Evolutionary conservation across 2,113 vertebrate species (phyloP), one percentile per base, ranked within the genome.

Genomic region (Jaculus jaculus): DNA sequence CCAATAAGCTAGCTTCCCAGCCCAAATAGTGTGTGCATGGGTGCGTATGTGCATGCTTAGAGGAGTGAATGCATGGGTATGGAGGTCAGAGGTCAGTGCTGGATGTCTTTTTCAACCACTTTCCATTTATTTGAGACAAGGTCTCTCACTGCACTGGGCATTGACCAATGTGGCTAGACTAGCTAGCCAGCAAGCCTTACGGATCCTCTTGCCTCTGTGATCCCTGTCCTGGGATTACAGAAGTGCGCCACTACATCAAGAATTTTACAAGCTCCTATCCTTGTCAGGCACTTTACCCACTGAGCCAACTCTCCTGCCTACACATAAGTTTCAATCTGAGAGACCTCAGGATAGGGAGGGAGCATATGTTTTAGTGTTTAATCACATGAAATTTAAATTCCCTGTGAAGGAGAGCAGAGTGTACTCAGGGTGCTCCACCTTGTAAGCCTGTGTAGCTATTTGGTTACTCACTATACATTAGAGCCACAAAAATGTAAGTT

Each of bases 391-490:
- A 87, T 20, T 58, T 39, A 78, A 89, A 51, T 42, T 73, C 47
- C 72, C 37, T 91, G 73, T 24, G 74, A 30, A 94, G 78, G 69
- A 91, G 30, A 92, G 21, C 51, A 88, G 83, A 42, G 28, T 66
- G 58, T 4, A n/a, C 82, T 32, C 72, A 20, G 28, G 63, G 68
- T n/a, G 63, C 13, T 92, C 37, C 51, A 58, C 28, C 47, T 47
- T 80, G 17, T 32, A 87, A 95, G 66, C 51, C 80, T 65, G 47
- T n/a, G 51, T 68, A 84, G 72, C 30, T 87, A 10, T 26, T 54
- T 51, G 60, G 73, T 63, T 60, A 90, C 26, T 90, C 39, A 84
- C 10, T 30, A 21, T 39, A 61, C 23, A 77, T 80, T 2, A 94
- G 60, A 54, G 47, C 18, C 73, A 65, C 37, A 66, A 51, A 93